Percentiles rank a stretch among this genome's conserved stretches.
Conservation (phyloP, 2,113 vertebrate genomes). For the Herpailurus yagouaroundi region DNA sequence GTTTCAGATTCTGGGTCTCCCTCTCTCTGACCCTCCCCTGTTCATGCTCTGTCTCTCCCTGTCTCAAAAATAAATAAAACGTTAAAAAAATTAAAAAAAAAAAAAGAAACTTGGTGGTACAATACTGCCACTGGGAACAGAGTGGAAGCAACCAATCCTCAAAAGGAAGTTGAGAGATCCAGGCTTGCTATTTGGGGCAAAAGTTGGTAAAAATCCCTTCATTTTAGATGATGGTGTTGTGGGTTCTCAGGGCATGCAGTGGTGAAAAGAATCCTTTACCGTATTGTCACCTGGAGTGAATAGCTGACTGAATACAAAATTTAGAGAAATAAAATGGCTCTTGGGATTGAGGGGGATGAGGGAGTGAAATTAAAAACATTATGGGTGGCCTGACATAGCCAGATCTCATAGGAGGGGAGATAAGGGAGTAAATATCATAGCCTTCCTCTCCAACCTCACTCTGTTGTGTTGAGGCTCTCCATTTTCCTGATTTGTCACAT, state of each 20-base stretch:
- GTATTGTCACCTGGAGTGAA: background rate
- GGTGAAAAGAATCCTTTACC: background rate
- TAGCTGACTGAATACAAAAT: background rate
- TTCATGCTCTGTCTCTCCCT: too few relatives aligned
- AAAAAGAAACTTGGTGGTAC: background rate
- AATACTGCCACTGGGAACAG: background rate
- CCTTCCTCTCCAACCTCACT: background rate
- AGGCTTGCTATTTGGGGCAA: background rate
- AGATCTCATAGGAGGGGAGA: background rate
- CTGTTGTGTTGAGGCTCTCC: background rate
- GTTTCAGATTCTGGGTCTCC: too few relatives aligned
- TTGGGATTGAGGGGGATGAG: background rate
- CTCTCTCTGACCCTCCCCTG: too few relatives aligned
- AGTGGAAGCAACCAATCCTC: background rate
- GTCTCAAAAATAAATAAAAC: too few relatives aligned
- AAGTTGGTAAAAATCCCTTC: background rate
- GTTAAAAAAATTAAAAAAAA: too few relatives aligned
- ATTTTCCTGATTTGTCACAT: background rate
- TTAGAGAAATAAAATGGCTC: background rate
- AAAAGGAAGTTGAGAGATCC: background rate
- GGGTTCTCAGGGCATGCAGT: background rate
- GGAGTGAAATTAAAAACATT: background rate
- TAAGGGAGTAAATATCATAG: background rate
- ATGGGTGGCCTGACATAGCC: background rate
- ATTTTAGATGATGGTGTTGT: background rate